phyloP scores from a whole-genome alignment of 2,113 vertebrate genomes.

The Scalopus aquaticus region DNA sequence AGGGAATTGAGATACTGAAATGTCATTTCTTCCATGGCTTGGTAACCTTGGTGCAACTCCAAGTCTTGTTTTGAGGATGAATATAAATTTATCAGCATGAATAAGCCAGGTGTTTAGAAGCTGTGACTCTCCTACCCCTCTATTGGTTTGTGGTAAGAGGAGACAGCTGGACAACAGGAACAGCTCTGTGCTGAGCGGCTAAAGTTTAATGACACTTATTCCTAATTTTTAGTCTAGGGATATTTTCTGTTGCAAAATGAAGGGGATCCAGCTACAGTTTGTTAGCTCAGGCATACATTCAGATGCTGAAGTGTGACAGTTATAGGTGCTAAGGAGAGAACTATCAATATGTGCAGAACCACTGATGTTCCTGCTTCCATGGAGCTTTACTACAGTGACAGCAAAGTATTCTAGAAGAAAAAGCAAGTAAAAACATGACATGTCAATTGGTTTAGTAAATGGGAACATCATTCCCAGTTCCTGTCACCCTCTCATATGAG shows the following conservation, averaged over 20 bases:
- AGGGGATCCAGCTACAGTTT: too few relatives aligned
- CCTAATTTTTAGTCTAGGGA: too few relatives aligned
- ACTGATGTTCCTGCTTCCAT: not conserved
- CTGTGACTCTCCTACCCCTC: not conserved
- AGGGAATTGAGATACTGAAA: not conserved
- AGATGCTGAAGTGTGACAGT: too few relatives aligned
- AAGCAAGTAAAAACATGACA: not conserved
- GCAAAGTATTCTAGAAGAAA: not conserved
- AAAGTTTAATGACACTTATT: too few relatives aligned
- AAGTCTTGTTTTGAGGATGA: not conserved
- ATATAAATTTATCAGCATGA: not conserved
- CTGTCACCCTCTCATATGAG: not conserved
- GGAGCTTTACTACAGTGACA: not conserved
- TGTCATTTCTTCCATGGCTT: not conserved
- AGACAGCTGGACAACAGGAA: not conserved
- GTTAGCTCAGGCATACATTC: too few relatives aligned
- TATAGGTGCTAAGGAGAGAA: not conserved
- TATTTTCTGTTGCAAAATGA: too few relatives aligned
- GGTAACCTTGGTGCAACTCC: not conserved
- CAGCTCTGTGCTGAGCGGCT: too few relatives aligned
- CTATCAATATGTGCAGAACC: not conserved
- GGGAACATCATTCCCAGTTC: fast-evolving
- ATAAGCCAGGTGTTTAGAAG: not conserved
- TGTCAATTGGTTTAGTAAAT: not conserved
- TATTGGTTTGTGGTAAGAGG: not conserved